Conservation (phyloP, 2,888 invertebrate genomes). For the Agrotis exclamationis region DNA sequence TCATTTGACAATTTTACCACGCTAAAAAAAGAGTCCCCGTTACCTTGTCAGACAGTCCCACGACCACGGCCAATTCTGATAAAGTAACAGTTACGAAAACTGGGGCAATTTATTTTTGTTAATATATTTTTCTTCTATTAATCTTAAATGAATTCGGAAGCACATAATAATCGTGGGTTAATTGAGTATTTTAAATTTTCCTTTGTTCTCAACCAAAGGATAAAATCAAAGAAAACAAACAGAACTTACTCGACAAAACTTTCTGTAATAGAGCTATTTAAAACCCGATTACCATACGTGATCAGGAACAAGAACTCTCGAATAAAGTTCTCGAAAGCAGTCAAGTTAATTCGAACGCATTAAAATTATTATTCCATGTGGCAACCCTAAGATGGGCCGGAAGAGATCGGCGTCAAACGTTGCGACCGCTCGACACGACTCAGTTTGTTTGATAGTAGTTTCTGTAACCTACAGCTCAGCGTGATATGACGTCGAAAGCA, state of each 20-base stretch:
- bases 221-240: constrained; percentile 11
- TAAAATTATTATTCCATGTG: constrained; percentile 48
- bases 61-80: too few relatives aligned
- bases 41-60: too few relatives aligned
- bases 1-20: too few relatives aligned
- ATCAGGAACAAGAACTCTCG: constrained; percentile 37
- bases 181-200: not conserved
- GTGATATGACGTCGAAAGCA: not conserved
- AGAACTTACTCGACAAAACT: constrained; percentile 14
- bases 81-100: too few relatives aligned
- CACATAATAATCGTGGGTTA: not conserved
- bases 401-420: constrained; percentile 46
- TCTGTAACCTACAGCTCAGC: constrained; percentile 23
- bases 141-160: not conserved
- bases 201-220: not conserved
- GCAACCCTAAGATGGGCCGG: constrained; percentile 55
- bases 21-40: too few relatives aligned
- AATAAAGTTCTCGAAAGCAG: constrained; percentile 34
- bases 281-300: constrained; percentile 47
- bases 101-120: too few relatives aligned
- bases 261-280: constrained; percentile 36
- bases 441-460: constrained; percentile 39
- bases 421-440: constrained; percentile 43
- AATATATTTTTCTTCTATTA: too few relatives aligned
- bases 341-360: constrained; percentile 44